Percentiles rank a stretch among this genome's conserved stretches.
Evolutionary conservation across 2,797 vertebrate species (phyloP).

Genomic region (Hylomyscus alleni): DNA sequence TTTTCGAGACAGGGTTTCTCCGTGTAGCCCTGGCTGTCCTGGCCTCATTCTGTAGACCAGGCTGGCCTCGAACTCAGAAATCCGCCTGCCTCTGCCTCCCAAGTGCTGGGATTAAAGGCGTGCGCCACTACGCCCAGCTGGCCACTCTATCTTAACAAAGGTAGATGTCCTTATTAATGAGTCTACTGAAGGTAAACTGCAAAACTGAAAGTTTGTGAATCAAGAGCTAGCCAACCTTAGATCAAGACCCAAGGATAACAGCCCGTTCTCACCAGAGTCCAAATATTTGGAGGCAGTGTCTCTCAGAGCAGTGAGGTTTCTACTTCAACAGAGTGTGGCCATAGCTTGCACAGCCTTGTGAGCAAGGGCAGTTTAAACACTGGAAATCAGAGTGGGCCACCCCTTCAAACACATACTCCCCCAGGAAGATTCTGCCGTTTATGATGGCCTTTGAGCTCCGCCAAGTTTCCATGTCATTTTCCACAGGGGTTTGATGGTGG

Average conservation of each 20-base stretch:
- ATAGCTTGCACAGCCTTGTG: background rate
- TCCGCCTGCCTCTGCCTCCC: too few species aligned
- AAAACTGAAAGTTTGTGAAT: slow-evolving; percentile 10
- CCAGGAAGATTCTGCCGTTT: background rate
- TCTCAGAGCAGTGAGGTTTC: background rate
- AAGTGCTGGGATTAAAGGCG: too few species aligned
- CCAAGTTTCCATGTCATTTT: background rate
- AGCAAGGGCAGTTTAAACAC: background rate
- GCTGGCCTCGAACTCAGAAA: too few species aligned
- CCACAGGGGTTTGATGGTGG: background rate
- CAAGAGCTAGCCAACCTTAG: background rate
- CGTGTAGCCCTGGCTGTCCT: too few species aligned
- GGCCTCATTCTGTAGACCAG: too few species aligned
- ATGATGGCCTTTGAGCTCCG: too few species aligned
- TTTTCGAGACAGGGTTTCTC: too few species aligned
- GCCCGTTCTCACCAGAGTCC: background rate
- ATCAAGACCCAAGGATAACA: background rate
- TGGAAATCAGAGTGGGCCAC: background rate
- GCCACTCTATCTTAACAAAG: background rate
- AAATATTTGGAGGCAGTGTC: background rate
- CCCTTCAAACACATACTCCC: background rate
- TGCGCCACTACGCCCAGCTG: too few species aligned
- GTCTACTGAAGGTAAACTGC: background rate
- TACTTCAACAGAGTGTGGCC: background rate
- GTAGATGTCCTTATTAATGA: background rate